Evolutionary conservation across 2,797 vertebrate genomes (phyloP).

Genomic region (Sciaenops ocellatus): DNA sequence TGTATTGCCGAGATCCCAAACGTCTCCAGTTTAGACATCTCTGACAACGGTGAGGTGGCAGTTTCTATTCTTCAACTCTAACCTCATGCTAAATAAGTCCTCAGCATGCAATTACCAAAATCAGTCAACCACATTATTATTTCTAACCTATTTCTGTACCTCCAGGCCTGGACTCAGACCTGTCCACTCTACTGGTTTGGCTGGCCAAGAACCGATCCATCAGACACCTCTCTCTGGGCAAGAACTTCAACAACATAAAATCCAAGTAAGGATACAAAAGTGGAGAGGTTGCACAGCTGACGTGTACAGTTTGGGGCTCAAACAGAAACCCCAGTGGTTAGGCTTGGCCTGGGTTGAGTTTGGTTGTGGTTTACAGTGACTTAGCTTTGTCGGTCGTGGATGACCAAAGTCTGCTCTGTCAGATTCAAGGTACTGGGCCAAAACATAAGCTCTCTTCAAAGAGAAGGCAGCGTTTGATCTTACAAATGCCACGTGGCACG

Average conservation of each 20-base stretch:
- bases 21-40: constrained; percentile 96
- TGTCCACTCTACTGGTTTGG: constrained; percentile 96
- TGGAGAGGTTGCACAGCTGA: neutral
- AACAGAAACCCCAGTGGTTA: neutral
- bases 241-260: constrained; percentile 99
- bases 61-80: neutral
- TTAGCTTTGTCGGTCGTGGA: neutral
- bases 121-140: neutral
- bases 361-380: constrained; percentile 2
- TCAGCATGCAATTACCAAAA: neutral
- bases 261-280: constrained; percentile 89
- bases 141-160: neutral
- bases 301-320: neutral
- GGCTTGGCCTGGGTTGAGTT: neutral
- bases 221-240: constrained; percentile 94
- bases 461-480: neutral
- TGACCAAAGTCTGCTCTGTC: neutral
- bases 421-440: neutral
- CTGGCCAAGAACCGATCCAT: constrained; percentile 98
- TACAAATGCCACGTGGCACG: neutral
- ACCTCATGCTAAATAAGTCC: neutral
- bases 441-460: neutral
- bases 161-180: constrained; percentile 94
- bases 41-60: constrained; percentile 92
- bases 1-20: constrained; percentile 98